Percentiles rank a stretch among this genome's conserved stretches.
Conservation (phyloP, 2,113 vertebrate genomes). For the Ailurus styani region DNA sequence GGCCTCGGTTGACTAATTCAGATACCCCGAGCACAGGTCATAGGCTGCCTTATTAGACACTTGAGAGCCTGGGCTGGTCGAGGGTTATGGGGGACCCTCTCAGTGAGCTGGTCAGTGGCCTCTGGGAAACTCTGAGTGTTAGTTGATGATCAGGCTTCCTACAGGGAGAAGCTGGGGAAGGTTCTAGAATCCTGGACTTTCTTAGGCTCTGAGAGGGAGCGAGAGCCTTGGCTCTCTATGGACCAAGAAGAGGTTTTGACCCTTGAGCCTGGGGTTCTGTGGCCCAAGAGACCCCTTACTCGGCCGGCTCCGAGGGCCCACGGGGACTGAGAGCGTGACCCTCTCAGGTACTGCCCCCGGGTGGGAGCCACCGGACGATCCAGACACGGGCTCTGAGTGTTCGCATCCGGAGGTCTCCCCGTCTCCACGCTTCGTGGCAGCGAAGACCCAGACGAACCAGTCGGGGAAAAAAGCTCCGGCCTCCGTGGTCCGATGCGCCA, state of each 20-base stretch:
- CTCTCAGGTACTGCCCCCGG: constrained; percentile 64
- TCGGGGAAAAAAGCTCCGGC: constrained; percentile 83
- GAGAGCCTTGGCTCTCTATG: background rate
- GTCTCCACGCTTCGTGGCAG: constrained; percentile 86
- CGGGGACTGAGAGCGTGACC: constrained; percentile 62
- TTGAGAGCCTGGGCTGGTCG: background rate
- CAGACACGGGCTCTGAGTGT: constrained; percentile 84
- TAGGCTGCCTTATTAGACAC: background rate
- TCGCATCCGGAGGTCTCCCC: constrained; percentile 85
- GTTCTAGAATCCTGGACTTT: background rate
- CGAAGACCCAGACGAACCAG: constrained; percentile 84
- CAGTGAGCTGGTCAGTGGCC: background rate
- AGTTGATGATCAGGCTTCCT: background rate
- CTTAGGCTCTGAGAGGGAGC: background rate
- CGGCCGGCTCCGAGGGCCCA: background rate
- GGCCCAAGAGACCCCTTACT: background rate
- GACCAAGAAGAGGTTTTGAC: background rate
- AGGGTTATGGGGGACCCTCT: too few species aligned
- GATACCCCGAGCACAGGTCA: background rate
- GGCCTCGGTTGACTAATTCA: background rate
- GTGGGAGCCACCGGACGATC: constrained; percentile 77
- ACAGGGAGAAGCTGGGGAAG: background rate
- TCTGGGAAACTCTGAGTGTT: background rate
- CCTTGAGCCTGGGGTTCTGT: background rate
- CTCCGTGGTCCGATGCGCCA: constrained; percentile 80